Evolutionary conservation across 2,888 invertebrate species (phyloP), one percentile per base, ranked within the genome.

Genomic region (Syrphus vitripennis): DNA sequence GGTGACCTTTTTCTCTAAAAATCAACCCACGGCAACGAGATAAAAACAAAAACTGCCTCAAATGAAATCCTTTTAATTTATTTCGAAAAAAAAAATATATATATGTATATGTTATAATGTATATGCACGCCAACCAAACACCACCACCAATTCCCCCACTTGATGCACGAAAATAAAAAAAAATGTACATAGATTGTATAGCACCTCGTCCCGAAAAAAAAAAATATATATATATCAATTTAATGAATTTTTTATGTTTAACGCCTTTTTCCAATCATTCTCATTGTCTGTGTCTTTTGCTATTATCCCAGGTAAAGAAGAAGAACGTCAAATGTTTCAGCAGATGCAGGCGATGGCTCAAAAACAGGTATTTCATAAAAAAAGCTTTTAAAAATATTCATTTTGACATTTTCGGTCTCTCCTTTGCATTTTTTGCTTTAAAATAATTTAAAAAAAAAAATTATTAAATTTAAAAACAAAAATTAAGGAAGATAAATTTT

Each of bases 281-380:
- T 77, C 50, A 63, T 75, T 34, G 7, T 50, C 10, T 65, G 48
- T 67, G 48, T 67, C 50, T 67, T 50, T 67, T 57, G 10, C n/a
- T n/a, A n/a, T n/a, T 50, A 45, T 50, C 40, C 31, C 95, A 97
- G 97, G 97, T 93, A 98, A 98, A 95, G 98, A 98, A 94, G 97
- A 98, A 93, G 98, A 98, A 94, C 95, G 97, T 90, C 97, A 97
- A 94, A 97, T 98, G 97, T 97, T 98, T 93, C 97, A 98, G 94
- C 98, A 98, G 94, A 97, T 98, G 97, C 98, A 98, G 93, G 97
- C 97, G 90, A 96, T 97, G 97, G 97, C 97, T 91, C 98, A 98
- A 93, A 98, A 98, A 94, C 98, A 98, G 97, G 98, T 98, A 95
- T 91, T 88, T 88, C 29, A 71, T 42, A 70, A 63, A 72, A n/a